Evolutionary conservation across 2,113 vertebrate species (phyloP).

Genomic region (Capreolus pygargus): DNA sequence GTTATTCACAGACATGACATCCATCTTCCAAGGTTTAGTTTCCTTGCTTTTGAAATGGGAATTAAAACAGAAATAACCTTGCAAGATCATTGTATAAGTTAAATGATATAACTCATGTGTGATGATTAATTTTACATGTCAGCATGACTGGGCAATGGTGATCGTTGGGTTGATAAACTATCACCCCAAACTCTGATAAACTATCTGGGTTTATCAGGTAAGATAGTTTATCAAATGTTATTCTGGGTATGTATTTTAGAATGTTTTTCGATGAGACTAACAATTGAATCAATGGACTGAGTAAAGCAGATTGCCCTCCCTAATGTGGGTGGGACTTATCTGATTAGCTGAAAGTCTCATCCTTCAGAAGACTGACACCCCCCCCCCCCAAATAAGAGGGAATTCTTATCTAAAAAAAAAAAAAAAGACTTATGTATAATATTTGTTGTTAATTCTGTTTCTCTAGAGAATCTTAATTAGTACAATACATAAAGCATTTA

Average conservation of each 20-base stretch:
- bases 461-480: background rate
- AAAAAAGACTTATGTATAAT: background rate
- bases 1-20: background rate
- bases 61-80: background rate
- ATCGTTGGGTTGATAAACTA: background rate
- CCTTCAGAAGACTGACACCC: background rate
- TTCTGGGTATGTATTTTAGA: background rate
- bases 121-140: background rate
- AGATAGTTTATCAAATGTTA: background rate
- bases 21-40: background rate
- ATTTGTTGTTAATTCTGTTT: background rate
- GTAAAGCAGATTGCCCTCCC: background rate
- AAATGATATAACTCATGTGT: background rate
- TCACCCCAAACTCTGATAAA: background rate
- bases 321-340: background rate
- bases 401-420: background rate
- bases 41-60: background rate
- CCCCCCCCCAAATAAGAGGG: background rate
- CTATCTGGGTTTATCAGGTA: background rate
- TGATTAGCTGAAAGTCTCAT: background rate
- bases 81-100: background rate
- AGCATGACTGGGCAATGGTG: background rate
- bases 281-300: background rate
- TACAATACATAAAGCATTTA: background rate
- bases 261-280: background rate